Evolutionary conservation across 2,797 vertebrate genomes (phyloP), one percentile per base, ranked within the genome.

Genomic region (Thaleichthys pacificus): DNA sequence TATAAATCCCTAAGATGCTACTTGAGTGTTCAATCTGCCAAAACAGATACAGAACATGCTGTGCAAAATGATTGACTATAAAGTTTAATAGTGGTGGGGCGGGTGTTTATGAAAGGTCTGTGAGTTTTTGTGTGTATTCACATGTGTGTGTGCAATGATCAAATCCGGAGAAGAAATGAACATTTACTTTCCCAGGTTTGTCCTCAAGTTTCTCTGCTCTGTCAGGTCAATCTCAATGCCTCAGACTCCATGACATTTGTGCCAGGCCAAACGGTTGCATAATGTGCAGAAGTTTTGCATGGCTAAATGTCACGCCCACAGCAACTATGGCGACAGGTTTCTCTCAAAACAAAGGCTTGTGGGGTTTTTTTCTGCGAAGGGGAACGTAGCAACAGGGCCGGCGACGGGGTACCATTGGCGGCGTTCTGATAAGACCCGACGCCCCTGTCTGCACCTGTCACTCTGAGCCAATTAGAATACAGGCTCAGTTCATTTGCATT

Each of bases 241-340:
- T 24, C 38, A 49, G 64, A 66, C 49, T 22, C 60, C 42, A 65
- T 92, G 91, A 91, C 91, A 93, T 93, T 93, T 93, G 88, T 84
- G 75, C 24, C 12, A 76, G 86, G 88, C 87, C 85, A 88, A 83
- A 82, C 79, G 78, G 84, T 79, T 89, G 82, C 90, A 91, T 91
- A 91, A 92, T 90, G 87, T 78, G 76, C 81, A 22, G 64, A 77
- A 79, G 80, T 89, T 92, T 90, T 89, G 86, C 89, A 89, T 88
- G 86, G 85, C 81, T 89, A 93, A 93, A 93, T 93, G 92, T 93
- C 92, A 93, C 75, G 56, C 85, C 89, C 86, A 85, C 83, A 82
- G 86, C 86, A 87, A 82, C 81, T 66, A 57, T 51, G 73, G 26
- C 69, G 79, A 32, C 30, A 75, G 69, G 80, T 80, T 32, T 32